Evolutionary conservation across 2,888 invertebrate genomes (phyloP).

Genomic region (Yponomeuta evonymella): DNA sequence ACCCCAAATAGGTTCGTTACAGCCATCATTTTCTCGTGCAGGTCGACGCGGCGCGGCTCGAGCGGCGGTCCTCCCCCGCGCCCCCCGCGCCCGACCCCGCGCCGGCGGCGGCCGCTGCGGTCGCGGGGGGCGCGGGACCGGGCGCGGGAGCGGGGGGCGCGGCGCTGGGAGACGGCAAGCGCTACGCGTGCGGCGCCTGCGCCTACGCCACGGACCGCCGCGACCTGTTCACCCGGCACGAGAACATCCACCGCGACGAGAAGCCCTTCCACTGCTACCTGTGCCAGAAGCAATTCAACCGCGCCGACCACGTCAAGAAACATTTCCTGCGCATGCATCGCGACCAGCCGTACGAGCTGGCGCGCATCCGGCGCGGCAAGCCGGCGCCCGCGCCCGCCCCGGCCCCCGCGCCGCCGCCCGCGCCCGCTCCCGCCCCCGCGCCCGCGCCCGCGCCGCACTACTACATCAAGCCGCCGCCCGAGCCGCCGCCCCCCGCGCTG

Average conservation of each 20-base stretch:
- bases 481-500: slow-evolving; percentile 55
- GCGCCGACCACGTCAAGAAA: slow-evolving; percentile 96
- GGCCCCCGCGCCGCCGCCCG: slow-evolving; percentile 23
- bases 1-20: too few species aligned
- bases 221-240: slow-evolving; percentile 93
- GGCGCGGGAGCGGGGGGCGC: slow-evolving; percentile 22
- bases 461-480: slow-evolving; percentile 58
- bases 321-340: slow-evolving; percentile 95
- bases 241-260: slow-evolving; percentile 94
- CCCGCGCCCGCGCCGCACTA: slow-evolving; percentile 31
- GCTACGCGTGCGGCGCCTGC: slow-evolving; percentile 91
- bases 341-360: slow-evolving; percentile 90
- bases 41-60: slow-evolving; percentile 47
- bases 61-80: slow-evolving; percentile 32
- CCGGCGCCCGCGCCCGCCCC: slow-evolving; percentile 48
- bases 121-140: slow-evolving; percentile 18
- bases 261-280: slow-evolving; percentile 96
- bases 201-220: slow-evolving; percentile 94
- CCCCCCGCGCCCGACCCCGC: slow-evolving; percentile 19
- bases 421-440: slow-evolving; percentile 20
- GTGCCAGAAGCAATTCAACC: slow-evolving; percentile 93
- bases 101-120: slow-evolving; percentile 30
- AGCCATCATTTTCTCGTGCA: slow-evolving; percentile 33
- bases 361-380: slow-evolving; percentile 83
- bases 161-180: slow-evolving; percentile 64